Evolutionary conservation across 2,888 invertebrate species (phyloP).

Genomic region (Xanthorhoe designata): DNA sequence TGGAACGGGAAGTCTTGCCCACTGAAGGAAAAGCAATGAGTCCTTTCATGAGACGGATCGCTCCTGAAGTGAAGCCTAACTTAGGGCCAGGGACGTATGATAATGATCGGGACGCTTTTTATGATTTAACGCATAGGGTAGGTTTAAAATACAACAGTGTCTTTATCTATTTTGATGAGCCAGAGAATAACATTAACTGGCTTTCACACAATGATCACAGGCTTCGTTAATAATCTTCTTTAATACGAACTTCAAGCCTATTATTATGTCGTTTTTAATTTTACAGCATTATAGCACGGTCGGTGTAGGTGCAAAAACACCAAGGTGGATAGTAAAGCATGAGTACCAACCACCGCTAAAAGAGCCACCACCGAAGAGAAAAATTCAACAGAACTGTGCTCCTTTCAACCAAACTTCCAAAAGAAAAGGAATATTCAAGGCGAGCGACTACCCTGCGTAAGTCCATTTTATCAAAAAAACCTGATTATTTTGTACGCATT

Average conservation of each 20-base stretch:
- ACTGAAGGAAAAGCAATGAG: constrained; percentile 68
- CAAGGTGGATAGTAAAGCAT: constrained; percentile 69
- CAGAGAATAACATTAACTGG: background rate
- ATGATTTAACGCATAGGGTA: constrained; percentile 68
- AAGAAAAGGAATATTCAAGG: constrained; percentile 66
- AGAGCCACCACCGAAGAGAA: constrained; percentile 50
- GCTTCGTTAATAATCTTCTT: no score
- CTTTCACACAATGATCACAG: no score
- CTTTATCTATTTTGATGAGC: background rate
- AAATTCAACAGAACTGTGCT: constrained; percentile 65
- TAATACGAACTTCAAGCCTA: no score
- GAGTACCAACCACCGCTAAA: constrained; percentile 75
- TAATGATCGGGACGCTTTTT: constrained; percentile 66
- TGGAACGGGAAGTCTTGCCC: constrained; percentile 78
- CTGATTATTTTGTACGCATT: background rate
- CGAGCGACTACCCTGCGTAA: constrained; percentile 70
- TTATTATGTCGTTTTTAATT: no score
- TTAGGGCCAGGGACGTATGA: constrained; percentile 69
- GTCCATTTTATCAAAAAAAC: constrained; percentile 41
- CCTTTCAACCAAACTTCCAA: constrained; percentile 75
- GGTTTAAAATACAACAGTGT: constrained; percentile 9
- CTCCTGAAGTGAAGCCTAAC: constrained; percentile 60
- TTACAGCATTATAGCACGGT: constrained; percentile 67
- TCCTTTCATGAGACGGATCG: constrained; percentile 77
- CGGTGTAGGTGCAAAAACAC: constrained; percentile 65